phyloP scores from a whole-genome alignment of 2,113 vertebrate genomes.

The Sturnira hondurensis region DNA sequence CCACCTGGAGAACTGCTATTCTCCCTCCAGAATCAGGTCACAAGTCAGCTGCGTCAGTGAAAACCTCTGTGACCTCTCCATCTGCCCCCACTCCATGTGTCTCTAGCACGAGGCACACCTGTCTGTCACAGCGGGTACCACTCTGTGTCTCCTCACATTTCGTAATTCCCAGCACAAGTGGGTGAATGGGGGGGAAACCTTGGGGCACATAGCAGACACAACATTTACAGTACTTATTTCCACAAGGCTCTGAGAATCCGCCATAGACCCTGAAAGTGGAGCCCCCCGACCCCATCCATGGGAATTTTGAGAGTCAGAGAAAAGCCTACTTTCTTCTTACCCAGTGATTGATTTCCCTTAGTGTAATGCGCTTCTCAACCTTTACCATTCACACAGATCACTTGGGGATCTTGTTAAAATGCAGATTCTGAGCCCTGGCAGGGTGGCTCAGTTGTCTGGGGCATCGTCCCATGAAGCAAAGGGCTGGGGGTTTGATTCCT shows the following conservation, averaged over 20 bases:
- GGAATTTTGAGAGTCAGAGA: background rate
- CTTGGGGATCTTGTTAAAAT: background rate
- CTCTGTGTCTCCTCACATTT: fast-evolving
- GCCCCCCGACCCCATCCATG: background rate
- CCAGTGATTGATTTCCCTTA: background rate
- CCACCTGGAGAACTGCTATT: background rate
- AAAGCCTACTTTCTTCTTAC: background rate
- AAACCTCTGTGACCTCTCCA: background rate
- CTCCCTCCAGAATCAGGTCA: background rate
- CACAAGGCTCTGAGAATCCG: background rate
- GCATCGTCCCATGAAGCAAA: too few relatives aligned
- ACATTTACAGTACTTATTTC: background rate
- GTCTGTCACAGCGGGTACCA: background rate
- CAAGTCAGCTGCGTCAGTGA: background rate
- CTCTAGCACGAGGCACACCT: background rate
- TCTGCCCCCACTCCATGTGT: background rate
- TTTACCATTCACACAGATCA: background rate
- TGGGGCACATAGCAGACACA: background rate
- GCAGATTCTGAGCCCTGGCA: background rate
- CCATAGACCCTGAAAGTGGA: background rate
- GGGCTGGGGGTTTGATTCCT: too few relatives aligned
- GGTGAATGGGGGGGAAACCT: background rate
- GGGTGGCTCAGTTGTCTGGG: too few relatives aligned
- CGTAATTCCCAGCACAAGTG: background rate
- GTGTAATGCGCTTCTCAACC: background rate